Conservation (phyloP, 2,797 vertebrate species). For the Chloroceryle inda region DNA sequence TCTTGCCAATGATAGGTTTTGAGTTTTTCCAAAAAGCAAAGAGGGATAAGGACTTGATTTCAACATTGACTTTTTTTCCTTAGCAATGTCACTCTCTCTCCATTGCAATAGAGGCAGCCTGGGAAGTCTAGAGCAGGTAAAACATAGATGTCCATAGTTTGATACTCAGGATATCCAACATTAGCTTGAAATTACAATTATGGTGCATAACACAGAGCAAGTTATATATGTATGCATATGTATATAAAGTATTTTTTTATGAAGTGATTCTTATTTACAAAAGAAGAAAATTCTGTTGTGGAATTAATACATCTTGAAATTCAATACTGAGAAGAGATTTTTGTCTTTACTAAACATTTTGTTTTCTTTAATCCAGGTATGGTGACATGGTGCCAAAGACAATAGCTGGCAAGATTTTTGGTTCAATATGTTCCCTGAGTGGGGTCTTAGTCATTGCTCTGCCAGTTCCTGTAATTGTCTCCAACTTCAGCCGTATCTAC, state of each 20-base stretch:
- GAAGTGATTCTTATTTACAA: background rate
- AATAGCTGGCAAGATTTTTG: slow-evolving; percentile 95
- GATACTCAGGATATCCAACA: background rate
- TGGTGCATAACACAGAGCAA: background rate
- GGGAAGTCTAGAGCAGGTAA: background rate
- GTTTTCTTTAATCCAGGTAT: slow-evolving; percentile 83
- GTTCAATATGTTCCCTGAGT: slow-evolving; percentile 94
- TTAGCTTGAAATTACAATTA: background rate
- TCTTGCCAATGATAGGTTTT: background rate
- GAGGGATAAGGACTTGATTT: background rate
- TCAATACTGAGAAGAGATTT: background rate
- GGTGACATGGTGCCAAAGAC: slow-evolving; percentile 99
- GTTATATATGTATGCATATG: background rate
- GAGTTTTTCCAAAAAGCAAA: background rate
- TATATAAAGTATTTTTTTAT: background rate
- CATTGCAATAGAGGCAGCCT: background rate
- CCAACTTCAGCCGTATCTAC: slow-evolving; percentile 98
- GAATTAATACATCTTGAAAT: background rate
- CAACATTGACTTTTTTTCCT: background rate
- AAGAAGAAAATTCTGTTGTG: background rate
- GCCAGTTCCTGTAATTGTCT: slow-evolving; percentile 95
- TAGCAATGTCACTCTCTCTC: background rate
- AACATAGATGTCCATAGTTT: background rate
- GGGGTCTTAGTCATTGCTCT: slow-evolving; percentile 96
- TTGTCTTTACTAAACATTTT: background rate